These are phyloP conservation scores for Phrynosoma platyrhinos DNA, from an alignment of 2,113 vertebrate genomes.

Conservation along the genomic window DNA sequence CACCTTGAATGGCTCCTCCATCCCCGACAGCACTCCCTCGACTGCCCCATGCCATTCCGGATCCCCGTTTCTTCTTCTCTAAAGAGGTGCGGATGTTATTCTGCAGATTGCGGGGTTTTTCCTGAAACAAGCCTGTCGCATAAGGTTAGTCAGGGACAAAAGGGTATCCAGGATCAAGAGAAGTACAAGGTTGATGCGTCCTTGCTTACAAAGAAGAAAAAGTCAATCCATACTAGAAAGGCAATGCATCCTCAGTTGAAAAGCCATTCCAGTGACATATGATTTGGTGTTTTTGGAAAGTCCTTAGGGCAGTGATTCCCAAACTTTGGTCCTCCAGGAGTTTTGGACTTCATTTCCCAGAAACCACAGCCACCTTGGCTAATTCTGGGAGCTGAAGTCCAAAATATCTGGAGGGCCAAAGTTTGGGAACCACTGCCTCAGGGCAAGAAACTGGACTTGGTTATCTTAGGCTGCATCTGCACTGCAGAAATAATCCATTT, in stretches of 20 bases:
- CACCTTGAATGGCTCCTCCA: conserved; percentile 68
- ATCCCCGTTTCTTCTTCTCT: conserved; percentile 81
- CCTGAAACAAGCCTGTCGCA: conserved; percentile 93
- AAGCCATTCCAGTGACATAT: not conserved
- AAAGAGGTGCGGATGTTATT: conserved; percentile 82
- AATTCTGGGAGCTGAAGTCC: not conserved
- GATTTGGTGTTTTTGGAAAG: not conserved
- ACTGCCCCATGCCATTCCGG: conserved; percentile 67
- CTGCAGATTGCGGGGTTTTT: conserved; percentile 91
- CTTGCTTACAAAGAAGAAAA: no score
- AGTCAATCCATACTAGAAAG: not conserved
- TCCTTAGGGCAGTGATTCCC: not conserved
- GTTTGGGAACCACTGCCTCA: not conserved
- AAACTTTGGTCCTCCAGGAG: no score
- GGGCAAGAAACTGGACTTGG: no score
- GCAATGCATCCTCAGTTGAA: not conserved
- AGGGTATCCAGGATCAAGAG: not conserved
- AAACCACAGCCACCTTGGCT: not conserved
- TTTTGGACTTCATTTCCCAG: no score
- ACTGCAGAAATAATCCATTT: no score
- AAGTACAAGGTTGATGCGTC: not conserved
- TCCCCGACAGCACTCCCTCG: conserved; percentile 60
- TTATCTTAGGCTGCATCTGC: no score
- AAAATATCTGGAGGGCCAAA: no score
- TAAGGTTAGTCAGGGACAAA: conserved; percentile 58